Percentiles rank a stretch among this genome's conserved stretches.
These are phyloP conservation scores for Ephydatia muelleri DNA, from an alignment of 37 sponge, comb jelly and placozoan species.

Conservation along the genomic window DNA sequence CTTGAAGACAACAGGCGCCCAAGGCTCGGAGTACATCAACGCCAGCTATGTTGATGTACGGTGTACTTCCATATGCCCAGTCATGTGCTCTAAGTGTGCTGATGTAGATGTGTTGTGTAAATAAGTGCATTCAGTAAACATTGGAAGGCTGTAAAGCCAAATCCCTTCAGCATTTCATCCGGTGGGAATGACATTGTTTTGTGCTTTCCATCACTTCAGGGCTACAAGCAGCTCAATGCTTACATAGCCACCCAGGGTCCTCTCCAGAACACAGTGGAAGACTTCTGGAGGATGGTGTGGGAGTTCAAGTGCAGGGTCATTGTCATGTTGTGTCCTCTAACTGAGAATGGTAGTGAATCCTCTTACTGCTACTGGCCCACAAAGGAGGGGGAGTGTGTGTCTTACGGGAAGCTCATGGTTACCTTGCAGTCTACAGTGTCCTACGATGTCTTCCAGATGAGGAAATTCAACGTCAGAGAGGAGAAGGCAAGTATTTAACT, in stretches of 20 bases:
- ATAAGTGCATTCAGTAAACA: too few species aligned
- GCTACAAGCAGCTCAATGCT: constrained; percentile 29
- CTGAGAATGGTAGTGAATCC: constrained; percentile 44
- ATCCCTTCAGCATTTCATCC: background rate
- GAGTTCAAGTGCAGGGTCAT: constrained; percentile 27
- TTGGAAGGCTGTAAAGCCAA: background rate
- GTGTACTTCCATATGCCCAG: too few species aligned
- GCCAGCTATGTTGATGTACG: constrained; percentile 61
- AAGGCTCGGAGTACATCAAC: constrained; percentile 10
- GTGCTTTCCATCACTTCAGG: constrained; percentile 13
- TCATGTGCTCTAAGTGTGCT: too few species aligned
- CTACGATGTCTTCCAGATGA: constrained; percentile 8
- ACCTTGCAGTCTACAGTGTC: constrained; percentile 14
- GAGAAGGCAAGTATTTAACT: constrained; percentile 13
- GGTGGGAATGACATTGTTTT: background rate
- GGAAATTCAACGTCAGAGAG: constrained; percentile 51
- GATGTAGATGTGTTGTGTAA: too few species aligned
- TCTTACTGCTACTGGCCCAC: constrained; percentile 56
- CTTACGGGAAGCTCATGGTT: constrained; percentile 38
- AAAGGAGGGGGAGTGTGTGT: constrained; percentile 3
- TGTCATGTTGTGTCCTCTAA: constrained; percentile 37
- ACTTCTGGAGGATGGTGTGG: constrained; percentile 83
- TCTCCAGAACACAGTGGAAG: constrained; percentile 49
- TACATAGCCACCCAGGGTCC: constrained; percentile 81
- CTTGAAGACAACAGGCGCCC: constrained; percentile 6